A percentile compares a stretch with the other conserved stretches of the same genome.
These are phyloP conservation scores for Ivindomyrus marchei DNA, from an alignment of 2,113 vertebrate species.

Conservation along the genomic window DNA sequence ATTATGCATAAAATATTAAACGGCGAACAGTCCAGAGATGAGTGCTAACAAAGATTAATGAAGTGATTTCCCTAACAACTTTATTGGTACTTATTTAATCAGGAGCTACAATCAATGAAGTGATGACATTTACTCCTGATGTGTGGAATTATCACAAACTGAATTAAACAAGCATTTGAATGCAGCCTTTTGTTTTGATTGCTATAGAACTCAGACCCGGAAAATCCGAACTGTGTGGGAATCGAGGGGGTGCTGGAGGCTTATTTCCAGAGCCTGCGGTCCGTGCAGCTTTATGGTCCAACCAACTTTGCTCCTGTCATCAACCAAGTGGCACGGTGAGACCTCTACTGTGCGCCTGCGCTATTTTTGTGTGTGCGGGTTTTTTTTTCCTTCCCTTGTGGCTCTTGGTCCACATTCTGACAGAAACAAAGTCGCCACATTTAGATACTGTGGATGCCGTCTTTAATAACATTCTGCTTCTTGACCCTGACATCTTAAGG, in stretches of 20 bases:
- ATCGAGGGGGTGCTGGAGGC: conserved; percentile 83
- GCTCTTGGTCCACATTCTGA: neutral
- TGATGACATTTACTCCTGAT: neutral
- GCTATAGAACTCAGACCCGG: conserved; percentile 63
- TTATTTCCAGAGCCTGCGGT: conserved; percentile 84
- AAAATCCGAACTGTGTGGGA: conserved; percentile 74
- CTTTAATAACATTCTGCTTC: neutral
- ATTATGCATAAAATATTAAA: neutral
- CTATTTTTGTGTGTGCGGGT: neutral
- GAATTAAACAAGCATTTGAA: neutral
- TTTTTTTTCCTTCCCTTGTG: neutral
- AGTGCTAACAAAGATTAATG: neutral
- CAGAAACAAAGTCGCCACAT: neutral
- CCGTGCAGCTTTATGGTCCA: conserved; percentile 84
- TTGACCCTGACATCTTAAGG: neutral
- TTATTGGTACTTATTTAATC: neutral
- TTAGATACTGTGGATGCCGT: neutral
- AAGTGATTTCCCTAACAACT: neutral
- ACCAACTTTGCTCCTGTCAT: conserved; percentile 91
- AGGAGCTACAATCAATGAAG: neutral
- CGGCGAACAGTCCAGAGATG: neutral
- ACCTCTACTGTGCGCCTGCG: neutral
- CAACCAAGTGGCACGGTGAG: conserved; percentile 88
- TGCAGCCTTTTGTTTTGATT: neutral
- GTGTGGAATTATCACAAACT: conserved; percentile 5